A percentile compares a stretch with the other conserved stretches of the same genome.
These are phyloP conservation scores for Hyphantria cunea DNA, from an alignment of 1,140 invertebrate genomes.

Conservation along the genomic window DNA sequence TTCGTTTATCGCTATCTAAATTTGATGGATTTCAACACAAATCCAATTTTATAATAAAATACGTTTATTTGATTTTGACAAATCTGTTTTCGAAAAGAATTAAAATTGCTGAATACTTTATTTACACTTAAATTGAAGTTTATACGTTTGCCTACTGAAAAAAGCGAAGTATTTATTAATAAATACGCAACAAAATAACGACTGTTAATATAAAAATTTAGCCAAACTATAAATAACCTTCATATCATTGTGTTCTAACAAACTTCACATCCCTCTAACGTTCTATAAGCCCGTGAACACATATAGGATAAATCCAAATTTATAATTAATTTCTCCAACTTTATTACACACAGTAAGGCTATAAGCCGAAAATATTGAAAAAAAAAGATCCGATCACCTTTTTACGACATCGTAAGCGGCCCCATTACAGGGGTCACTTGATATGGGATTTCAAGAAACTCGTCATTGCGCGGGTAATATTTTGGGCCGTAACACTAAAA, in stretches of 20 bases:
- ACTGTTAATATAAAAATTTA: no score
- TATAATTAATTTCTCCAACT: constrained; percentile 42
- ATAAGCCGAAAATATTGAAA: constrained; percentile 44
- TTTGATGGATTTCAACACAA: constrained; percentile 3
- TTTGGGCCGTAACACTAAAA: constrained; percentile 53
- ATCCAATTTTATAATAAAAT: no score
- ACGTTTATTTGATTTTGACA: no score
- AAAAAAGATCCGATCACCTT: constrained; percentile 48
- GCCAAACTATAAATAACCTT: no score
- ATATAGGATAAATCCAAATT: constrained; percentile 33
- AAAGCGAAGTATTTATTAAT: no score
- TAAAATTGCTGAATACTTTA: no score
- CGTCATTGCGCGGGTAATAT: constrained; percentile 47
- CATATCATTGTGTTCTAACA: not conserved
- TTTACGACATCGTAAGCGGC: constrained; percentile 49
- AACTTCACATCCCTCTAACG: constrained; percentile 12
- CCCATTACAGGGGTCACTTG: constrained; percentile 51
- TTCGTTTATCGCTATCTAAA: constrained; percentile 14
- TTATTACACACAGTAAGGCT: constrained; percentile 28
- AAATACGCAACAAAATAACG: no score
- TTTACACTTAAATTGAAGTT: no score
- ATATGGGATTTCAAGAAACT: constrained; percentile 41
- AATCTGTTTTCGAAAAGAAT: no score
- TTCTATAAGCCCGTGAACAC: not conserved
- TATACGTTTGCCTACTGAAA: no score